These are phyloP conservation scores for Xylocampa areola DNA, from an alignment of 2,888 invertebrate genomes.

Conservation along the genomic window DNA sequence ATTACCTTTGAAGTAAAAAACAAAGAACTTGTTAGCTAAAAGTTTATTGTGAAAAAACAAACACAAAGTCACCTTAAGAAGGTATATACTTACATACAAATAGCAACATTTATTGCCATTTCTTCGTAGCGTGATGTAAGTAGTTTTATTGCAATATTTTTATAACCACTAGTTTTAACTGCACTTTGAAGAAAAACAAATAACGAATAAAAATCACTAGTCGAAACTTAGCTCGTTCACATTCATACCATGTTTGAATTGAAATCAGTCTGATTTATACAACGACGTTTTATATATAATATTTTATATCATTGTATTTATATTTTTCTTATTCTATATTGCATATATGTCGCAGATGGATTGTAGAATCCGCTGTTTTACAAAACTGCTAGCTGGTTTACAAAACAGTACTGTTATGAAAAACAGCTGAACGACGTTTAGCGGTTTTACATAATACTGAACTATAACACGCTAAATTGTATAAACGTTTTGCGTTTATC, in stretches of 20 bases:
- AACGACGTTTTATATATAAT: too few species aligned
- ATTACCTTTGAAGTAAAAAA: constrained; percentile 4
- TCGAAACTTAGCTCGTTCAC: constrained; percentile 13
- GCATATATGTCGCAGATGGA: too few species aligned
- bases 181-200: constrained; percentile 21
- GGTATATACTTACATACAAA: too few species aligned
- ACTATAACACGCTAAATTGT: too few species aligned
- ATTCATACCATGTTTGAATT: neutral
- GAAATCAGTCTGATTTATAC: neutral
- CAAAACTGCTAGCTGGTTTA: too few species aligned
- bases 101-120: constrained; percentile 31
- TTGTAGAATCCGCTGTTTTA: too few species aligned
- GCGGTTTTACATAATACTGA: too few species aligned
- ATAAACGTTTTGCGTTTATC: too few species aligned
- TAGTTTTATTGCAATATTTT: constrained; percentile 45
- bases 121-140: constrained; percentile 44
- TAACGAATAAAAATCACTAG: constrained; percentile 14
- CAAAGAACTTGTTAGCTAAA: constrained; percentile 8
- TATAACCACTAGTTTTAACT: constrained; percentile 24
- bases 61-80: constrained; percentile 26
- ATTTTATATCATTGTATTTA: too few species aligned
- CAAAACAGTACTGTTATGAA: too few species aligned
- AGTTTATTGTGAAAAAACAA: constrained; percentile 25
- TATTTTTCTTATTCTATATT: too few species aligned
- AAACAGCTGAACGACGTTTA: too few species aligned